Conservation (phyloP, 2,113 vertebrate species). For the Aptenodytes forsteri region DNA sequence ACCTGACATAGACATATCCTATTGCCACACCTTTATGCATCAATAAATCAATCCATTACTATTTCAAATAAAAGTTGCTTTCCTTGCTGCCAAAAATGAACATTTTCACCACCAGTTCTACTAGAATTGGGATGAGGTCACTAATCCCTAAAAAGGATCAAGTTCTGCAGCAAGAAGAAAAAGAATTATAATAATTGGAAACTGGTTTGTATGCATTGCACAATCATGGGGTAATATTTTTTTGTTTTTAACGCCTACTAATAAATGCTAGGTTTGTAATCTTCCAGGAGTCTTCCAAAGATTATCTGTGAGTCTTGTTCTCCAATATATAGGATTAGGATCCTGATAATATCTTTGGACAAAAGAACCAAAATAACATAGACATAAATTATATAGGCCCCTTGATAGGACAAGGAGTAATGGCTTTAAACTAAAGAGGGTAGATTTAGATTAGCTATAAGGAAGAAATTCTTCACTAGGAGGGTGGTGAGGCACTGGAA, state of each 20-base stretch:
- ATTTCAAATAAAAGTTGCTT: not conserved
- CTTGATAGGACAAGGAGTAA: too few relatives aligned
- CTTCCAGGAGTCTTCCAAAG: not conserved
- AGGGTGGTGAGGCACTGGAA: too few relatives aligned
- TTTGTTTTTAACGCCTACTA: not conserved
- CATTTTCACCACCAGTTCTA: not conserved
- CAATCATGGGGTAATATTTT: not conserved
- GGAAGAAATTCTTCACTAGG: too few relatives aligned
- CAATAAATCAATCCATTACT: not conserved
- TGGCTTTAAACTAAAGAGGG: too few relatives aligned
- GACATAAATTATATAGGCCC: not conserved
- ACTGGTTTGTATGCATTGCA: not conserved
- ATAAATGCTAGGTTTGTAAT: not conserved
- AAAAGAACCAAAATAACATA: not conserved
- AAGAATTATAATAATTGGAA: not conserved
- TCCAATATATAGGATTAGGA: not conserved
- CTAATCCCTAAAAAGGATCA: not conserved
- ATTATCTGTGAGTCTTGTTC: not conserved
- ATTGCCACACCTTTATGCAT: not conserved
- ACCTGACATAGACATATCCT: not conserved
- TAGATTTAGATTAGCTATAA: too few relatives aligned
- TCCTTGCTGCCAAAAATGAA: not conserved
- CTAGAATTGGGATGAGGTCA: not conserved
- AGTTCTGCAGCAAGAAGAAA: not conserved
- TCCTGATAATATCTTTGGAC: not conserved